Percentiles rank a stretch among this genome's conserved stretches.
These are phyloP conservation scores for Dasyurus viverrinus DNA, from an alignment of 2,113 vertebrate genomes.

Conservation along the genomic window DNA sequence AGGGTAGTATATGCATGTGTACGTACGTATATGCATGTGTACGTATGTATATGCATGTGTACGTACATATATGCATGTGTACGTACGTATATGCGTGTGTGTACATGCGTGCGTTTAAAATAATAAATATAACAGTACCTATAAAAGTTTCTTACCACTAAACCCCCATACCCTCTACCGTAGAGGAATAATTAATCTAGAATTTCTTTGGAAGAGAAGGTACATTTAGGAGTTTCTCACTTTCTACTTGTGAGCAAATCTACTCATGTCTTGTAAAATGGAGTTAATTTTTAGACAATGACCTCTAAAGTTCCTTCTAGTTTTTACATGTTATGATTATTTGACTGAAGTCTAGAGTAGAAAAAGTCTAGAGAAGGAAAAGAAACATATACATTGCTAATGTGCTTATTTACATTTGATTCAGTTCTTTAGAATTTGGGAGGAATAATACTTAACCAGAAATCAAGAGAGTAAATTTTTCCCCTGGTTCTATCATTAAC, in stretches of 20 bases:
- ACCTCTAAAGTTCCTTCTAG: background rate
- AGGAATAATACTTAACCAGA: background rate
- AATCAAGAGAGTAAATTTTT: background rate
- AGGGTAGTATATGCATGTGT: too few relatives aligned
- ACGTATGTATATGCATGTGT: too few relatives aligned
- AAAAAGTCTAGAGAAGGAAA: background rate
- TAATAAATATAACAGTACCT: too few relatives aligned
- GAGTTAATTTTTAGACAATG: background rate
- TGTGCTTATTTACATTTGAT: background rate
- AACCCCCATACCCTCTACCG: too few relatives aligned
- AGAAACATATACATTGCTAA: background rate
- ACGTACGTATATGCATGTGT: too few relatives aligned
- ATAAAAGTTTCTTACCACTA: too few relatives aligned
- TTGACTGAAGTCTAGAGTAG: background rate
- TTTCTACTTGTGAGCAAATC: background rate
- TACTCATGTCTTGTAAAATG: background rate
- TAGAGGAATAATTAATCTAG: background rate
- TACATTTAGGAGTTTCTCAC: background rate
- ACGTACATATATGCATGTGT: too few relatives aligned
- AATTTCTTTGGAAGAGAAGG: background rate
- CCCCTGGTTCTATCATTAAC: background rate
- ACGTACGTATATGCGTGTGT: too few relatives aligned
- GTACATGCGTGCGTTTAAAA: too few relatives aligned
- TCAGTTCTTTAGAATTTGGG: background rate
- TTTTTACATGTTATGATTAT: background rate